Percentiles rank a stretch among this genome's conserved stretches.
phyloP scores from a whole-genome alignment of 2,113 vertebrate genomes.

The Pseudopipra pipra region DNA sequence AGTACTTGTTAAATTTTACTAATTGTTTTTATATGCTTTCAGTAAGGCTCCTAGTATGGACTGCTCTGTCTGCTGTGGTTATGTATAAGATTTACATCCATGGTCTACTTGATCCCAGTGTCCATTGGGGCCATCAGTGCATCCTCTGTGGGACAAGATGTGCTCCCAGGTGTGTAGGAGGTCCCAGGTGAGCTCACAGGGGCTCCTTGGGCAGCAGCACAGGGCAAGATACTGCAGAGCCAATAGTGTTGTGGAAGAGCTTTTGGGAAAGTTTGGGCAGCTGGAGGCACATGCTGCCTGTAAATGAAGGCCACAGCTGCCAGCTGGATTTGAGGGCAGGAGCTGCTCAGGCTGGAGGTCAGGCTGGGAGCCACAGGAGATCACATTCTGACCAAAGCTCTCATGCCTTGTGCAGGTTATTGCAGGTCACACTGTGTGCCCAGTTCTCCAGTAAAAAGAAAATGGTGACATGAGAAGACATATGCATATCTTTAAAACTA shows the following conservation, averaged over 20 bases:
- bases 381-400: neutral
- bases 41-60: neutral
- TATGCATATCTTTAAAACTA: neutral
- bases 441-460: neutral
- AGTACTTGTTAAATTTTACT: neutral
- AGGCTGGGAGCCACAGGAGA: neutral
- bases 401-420: neutral
- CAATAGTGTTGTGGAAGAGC: neutral
- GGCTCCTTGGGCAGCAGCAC: neutral
- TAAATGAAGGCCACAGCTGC: neutral
- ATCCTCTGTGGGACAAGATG: neutral
- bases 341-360: neutral
- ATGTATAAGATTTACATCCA: accelerated
- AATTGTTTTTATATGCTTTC: neutral
- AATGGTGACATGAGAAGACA: neutral
- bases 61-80: neutral
- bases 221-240: neutral
- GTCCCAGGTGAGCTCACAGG: neutral
- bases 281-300: neutral
- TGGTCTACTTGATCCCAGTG: neutral
- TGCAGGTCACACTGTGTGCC: neutral
- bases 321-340: neutral
- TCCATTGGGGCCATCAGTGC: neutral
- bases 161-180: neutral
- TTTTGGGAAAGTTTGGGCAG: neutral